Conservation (phyloP, 64 coral and sea anemone species). For the Pachyseris speciosa region DNA sequence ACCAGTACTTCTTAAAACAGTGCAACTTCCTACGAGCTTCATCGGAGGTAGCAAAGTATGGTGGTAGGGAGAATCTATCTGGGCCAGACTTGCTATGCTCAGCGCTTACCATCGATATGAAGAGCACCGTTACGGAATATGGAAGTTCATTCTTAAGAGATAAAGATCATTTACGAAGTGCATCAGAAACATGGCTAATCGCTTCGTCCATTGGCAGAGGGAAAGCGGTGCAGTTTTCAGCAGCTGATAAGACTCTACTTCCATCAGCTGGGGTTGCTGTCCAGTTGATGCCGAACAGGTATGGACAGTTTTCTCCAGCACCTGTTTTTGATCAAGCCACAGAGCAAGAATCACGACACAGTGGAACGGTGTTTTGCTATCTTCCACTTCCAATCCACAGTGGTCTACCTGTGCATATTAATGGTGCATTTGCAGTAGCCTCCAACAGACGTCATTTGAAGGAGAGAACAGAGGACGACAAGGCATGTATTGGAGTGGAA, state of each 20-base stretch:
- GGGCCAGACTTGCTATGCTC: neutral
- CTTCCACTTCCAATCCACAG: constrained; percentile 78
- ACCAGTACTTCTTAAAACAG: constrained; percentile 64
- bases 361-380: constrained; percentile 73
- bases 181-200: constrained; percentile 54
- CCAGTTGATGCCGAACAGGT: neutral
- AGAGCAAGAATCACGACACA: neutral
- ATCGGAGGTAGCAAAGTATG: neutral
- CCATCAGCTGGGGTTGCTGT: constrained; percentile 79
- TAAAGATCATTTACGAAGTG: neutral
- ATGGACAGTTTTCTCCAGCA: constrained; percentile 24
- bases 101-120: neutral
- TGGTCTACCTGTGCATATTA: constrained; percentile 86
- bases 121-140: neutral
- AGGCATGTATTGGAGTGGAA: constrained; percentile 46
- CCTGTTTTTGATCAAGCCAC: constrained; percentile 21
- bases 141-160: neutral
- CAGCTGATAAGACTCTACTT: constrained; percentile 38
- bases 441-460: constrained; percentile 77
- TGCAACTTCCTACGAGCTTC: constrained; percentile 80
- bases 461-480: constrained; percentile 85
- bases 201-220: constrained; percentile 67
- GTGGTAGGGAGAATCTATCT: no score
- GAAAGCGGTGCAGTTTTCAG: constrained; percentile 18
- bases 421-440: constrained; percentile 79